Evolutionary conservation across 1,140 invertebrate species (phyloP), one percentile per base, ranked within the genome.

Genomic region (Uloborus diversus): DNA sequence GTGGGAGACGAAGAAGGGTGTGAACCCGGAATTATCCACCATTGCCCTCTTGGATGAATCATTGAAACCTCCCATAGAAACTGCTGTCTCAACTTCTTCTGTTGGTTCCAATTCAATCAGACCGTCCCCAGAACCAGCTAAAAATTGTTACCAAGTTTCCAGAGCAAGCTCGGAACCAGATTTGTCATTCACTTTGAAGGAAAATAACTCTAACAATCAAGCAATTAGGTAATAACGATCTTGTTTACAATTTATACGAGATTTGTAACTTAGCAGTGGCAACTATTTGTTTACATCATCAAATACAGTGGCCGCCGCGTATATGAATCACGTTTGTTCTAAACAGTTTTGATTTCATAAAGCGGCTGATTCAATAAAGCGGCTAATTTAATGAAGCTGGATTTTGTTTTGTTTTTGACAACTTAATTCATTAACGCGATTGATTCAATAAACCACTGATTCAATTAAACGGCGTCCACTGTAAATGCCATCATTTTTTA

Each of bases 1-100:
- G 85, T 96, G 94, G 95, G 94, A 96, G 85, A 94, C 94, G 80
- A 91, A 93, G 32, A 87, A 91, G 59, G 93, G 93, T 3, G 69
- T 73, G 25, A 91, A 90, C 0, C 93, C 92, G 0, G 93, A 94
- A 85, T 90, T 91, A 0, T 94, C 93, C 0, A 94, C 93, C 0
- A 93, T 94, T 78, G 92, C 92, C 0, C 85, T 94, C 0, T 86
- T 95, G 0, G 90, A 91, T 83, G 89, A 90, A 0, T 89, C 89
- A 11, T 89, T 73, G 20, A 65, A 62, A 33, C 66, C 53, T 85
- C 86, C 2, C 82, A n/a, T 82, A n/a, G 66, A 83, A 13, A 56
- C 61, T 2, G 59, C 42, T 9, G 17, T 92, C 57, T 92, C 93
- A 0, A 90, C 92, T 82, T 93, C 92, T 0, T 88, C 93, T 0